Evolutionary conservation across 2,113 vertebrate genomes (phyloP).

Genomic region (Poecilia latipinna): DNA sequence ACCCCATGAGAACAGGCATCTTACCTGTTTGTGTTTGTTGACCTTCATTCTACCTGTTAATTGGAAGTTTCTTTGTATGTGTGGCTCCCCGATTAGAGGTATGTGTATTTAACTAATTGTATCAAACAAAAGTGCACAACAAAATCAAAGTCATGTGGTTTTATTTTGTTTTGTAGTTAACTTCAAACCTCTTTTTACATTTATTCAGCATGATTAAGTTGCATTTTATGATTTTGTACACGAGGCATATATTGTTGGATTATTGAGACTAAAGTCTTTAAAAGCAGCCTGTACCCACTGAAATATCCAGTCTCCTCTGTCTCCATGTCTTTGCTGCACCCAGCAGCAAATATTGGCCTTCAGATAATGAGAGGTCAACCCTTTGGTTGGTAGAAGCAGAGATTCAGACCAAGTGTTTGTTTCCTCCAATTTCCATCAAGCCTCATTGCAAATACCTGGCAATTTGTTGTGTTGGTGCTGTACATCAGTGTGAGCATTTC

Average conservation of each 20-base stretch:
- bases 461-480: conserved; percentile 3
- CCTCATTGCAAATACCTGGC: conserved; percentile 14
- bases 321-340: conserved; percentile 29
- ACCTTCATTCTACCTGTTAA: conserved; percentile 2
- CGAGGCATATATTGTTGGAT: not conserved
- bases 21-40: not conserved
- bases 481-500: conserved; percentile 6
- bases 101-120: not conserved
- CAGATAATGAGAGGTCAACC: conserved; percentile 52
- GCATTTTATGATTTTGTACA: not conserved
- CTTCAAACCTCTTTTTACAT: not conserved
- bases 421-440: conserved; percentile 5
- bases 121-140: not conserved
- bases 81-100: conserved; percentile 3
- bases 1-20: conserved; percentile 1
- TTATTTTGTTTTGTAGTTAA: not conserved
- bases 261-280: not conserved
- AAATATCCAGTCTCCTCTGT: conserved; percentile 33
- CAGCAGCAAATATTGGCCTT: conserved; percentile 31
- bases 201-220: not conserved
- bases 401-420: conserved; percentile 21
- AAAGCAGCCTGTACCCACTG: conserved; percentile 18
- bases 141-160: not conserved
- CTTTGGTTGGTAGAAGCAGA: conserved; percentile 29
- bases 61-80: not conserved